Base-by-base conservation (phyloP, 2,113 vertebrate species). In the Callipepla californica region DNA sequence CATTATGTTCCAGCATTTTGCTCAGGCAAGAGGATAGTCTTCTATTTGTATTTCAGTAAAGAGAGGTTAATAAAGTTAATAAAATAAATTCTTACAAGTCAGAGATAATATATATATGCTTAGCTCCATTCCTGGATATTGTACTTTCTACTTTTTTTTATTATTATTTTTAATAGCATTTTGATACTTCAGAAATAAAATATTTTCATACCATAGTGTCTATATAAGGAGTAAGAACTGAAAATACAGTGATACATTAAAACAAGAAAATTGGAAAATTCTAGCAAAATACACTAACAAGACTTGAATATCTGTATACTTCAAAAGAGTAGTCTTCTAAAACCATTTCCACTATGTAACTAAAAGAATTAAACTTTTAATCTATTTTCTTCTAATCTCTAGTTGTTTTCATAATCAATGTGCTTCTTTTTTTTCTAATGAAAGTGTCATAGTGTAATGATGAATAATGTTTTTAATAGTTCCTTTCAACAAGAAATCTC, bases 181-280 rank as follows among this genome's bases (percentile, higher is more conserved):
- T 78, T 75, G 22, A 30, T 36, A 3, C 3, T 5, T 26, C 13
- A 22, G 16, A 26, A 68, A n/a, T 13, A 36, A 8, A 4, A 84
- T 58, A 45, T 45, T 36, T 30, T 75, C 14, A 30, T 66, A 28
- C 4, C 6, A 76, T 5, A 0, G 2, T 47, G 13, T 30, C 5
- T 15, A 66, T 68, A 26, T 17, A 76, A 26, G 3, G 6, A 5
- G 42, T 51, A 5, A 88, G 40, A 84, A 67, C 5, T 34, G 9
- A n/a, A 87, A 73, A 55, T 30, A 21, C 4, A 89, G 9, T 47
- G 28, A 20, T 75, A 16, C 0, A 14, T 23, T 36, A 70, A 40
- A 4, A n/a, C 4, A 34, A 67, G 5, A 75, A 76, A 59, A 68
- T 20, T 1, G 0, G 0, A 88, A 36, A 4, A 4, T 23, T 80